phyloP scores from a whole-genome alignment of 2,888 invertebrate species.

The Habroteleia sp. region DNA sequence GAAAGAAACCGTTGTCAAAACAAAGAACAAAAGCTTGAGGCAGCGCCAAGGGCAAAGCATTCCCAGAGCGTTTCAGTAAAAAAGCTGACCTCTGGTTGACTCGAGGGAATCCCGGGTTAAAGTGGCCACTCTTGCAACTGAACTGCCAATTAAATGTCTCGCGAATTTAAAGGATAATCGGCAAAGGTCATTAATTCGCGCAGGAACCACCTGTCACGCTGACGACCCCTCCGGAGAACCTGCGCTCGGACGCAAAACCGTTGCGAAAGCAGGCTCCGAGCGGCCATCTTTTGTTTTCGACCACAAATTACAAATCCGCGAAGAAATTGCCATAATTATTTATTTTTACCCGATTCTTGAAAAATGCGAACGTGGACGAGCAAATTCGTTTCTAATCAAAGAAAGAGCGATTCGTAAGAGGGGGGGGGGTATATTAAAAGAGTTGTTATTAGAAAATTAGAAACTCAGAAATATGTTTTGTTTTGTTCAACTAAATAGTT shows the following conservation, averaged over 20 bases:
- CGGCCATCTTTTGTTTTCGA: slow-evolving; percentile 4
- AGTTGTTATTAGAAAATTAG: too few species aligned
- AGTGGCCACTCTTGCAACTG: slow-evolving; percentile 27
- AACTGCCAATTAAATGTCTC: slow-evolving; percentile 58
- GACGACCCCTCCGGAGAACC: slow-evolving; percentile 15
- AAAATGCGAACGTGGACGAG: too few species aligned
- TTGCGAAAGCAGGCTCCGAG: background rate
- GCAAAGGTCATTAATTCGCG: slow-evolving; percentile 68
- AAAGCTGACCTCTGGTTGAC: slow-evolving; percentile 42
- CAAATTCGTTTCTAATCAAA: too few species aligned
- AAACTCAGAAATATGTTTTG: too few species aligned
- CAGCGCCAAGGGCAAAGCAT: slow-evolving; percentile 6
- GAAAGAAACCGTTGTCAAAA: background rate
- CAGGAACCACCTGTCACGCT: slow-evolving; percentile 68
- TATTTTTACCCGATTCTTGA: too few species aligned
- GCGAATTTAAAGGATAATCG: slow-evolving; percentile 64
- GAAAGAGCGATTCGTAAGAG: too few species aligned
- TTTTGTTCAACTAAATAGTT: too few species aligned
- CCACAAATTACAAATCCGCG: slow-evolving; percentile 27
- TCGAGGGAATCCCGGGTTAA: slow-evolving; percentile 26
- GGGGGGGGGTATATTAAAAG: too few species aligned
- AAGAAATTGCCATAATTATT: slow-evolving; percentile 14
- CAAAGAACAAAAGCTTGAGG: background rate
- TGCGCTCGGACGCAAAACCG: slow-evolving; percentile 1
- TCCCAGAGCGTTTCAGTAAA: slow-evolving; percentile 32